These are phyloP conservation scores for Porites lutea DNA, from an alignment of 64 coral and sea anemone genomes.

Conservation along the genomic window DNA sequence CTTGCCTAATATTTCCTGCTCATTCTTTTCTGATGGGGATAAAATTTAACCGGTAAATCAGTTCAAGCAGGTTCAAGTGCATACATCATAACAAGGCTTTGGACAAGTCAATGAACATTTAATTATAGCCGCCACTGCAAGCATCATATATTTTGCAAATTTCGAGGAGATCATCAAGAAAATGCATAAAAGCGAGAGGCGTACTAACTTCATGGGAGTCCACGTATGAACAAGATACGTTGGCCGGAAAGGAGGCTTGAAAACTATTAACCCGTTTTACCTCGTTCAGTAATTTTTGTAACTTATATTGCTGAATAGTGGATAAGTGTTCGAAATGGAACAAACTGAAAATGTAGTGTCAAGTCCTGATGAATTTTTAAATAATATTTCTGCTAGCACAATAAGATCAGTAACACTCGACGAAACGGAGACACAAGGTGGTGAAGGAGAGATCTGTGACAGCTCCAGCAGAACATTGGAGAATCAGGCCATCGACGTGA, in stretches of 20 bases:
- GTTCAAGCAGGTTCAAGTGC: too few species aligned
- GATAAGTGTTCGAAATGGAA: neutral
- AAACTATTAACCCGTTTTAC: too few species aligned
- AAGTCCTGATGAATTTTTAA: slow-evolving; percentile 44
- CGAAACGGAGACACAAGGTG: slow-evolving; percentile 32
- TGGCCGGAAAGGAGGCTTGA: too few species aligned
- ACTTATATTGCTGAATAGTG: neutral
- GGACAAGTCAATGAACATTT: too few species aligned
- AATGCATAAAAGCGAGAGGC: too few species aligned
- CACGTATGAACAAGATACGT: too few species aligned
- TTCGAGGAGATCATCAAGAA: too few species aligned
- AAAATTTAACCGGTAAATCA: neutral
- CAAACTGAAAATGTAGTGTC: neutral
- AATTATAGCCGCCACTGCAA: too few species aligned
- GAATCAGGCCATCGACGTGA: neutral
- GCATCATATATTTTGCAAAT: too few species aligned
- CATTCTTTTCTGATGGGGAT: neutral
- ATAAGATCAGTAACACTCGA: neutral
- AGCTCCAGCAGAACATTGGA: neutral
- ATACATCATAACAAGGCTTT: too few species aligned
- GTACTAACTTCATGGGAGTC: too few species aligned
- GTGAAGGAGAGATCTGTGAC: neutral
- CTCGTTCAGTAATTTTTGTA: neutral
- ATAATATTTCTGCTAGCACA: neutral
- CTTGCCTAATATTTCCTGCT: neutral